Base-by-base conservation (phyloP, 2,797 vertebrate genomes). In the Liparis tanakae region DNA sequence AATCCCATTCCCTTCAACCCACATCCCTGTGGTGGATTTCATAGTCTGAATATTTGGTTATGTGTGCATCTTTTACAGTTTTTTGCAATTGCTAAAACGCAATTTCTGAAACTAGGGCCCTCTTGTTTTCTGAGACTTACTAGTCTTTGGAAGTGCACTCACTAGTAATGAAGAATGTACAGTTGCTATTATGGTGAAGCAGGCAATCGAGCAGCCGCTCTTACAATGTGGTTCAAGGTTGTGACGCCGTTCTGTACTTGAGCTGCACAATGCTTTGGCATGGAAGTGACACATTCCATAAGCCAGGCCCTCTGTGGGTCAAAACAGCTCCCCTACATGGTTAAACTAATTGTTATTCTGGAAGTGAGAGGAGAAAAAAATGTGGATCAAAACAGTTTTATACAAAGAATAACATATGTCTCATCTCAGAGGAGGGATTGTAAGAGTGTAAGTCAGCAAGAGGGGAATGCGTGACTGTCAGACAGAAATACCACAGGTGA, bases 181-280 rank as follows among this genome's bases (percentile, higher is more conserved):
- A 43, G 15, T 67, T 74, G 65, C 57, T 75, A 86, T 68, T 61
- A 72, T 82, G 73, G 77, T 80, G 82, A 80, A 65, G 74, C 74
- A 80, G 86, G 94, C 93, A 94, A 94, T 94, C 81, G 85, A 82
- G 75, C 67, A 53, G 74, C 15, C 36, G 74, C 78, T 83, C 79
- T 89, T 72, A 90, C 88, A 89, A 88, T 92, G 85, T 73, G 86
- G 92, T 94, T 95, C 94, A 95, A 94, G 94, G 94, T 89, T 92
- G 85, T 89, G 91, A 91, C 90, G 72, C 82, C 25, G 76, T 77
- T 81, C 87, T 88, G 86, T 88, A 90, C 88, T 89, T 91, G 74
- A 89, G 78, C 82, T 76, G 84, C 82, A 95, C 94, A 94, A 94
- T 94, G 85, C 86, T 82, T 83, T 85, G 75, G 79, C 78, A 86